Conservation (phyloP, 2,888 invertebrate genomes). For the Leptopilina drosophilae region DNA sequence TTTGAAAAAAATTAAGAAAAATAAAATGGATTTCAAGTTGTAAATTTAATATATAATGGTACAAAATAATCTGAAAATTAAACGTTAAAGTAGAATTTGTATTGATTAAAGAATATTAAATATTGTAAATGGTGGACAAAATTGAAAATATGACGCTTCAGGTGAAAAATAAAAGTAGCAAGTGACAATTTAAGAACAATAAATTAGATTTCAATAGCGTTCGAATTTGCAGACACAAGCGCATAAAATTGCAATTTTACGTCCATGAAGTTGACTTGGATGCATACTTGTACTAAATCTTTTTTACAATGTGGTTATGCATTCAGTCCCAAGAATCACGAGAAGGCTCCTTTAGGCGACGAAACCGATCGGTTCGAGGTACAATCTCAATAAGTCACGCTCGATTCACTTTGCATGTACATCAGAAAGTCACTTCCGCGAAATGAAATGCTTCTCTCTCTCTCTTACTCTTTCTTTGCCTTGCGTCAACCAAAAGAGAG, state of each 20-base stretch:
- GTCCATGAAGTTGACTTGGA: slow-evolving; percentile 9
- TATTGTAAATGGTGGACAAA: not conserved
- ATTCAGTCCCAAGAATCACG: slow-evolving; percentile 48
- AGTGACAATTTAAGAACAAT: not conserved
- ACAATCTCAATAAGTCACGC: slow-evolving; percentile 65
- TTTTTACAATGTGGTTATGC: slow-evolving; percentile 36
- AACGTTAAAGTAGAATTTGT: not conserved
- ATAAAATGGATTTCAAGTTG: no score
- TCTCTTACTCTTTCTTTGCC: not conserved
- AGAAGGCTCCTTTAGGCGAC: slow-evolving; percentile 52
- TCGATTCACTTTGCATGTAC: slow-evolving; percentile 62
- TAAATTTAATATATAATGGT: no score
- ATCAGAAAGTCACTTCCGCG: slow-evolving; percentile 59
- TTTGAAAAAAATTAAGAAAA: no score
- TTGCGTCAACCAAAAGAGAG: slow-evolving; percentile 1
- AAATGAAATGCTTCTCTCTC: slow-evolving; percentile 42
- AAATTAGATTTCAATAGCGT: slow-evolving; percentile 27
- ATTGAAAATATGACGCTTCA: not conserved
- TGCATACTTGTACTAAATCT: slow-evolving; percentile 28
- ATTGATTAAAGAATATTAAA: not conserved
- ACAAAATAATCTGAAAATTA: no score
- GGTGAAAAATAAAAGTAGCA: not conserved
- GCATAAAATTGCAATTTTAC: slow-evolving; percentile 38
- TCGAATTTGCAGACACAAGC: slow-evolving; percentile 12
- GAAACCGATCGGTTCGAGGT: slow-evolving; percentile 64